A percentile compares a stretch with the other conserved stretches of the same genome.
Conservation (phyloP, 1,140 invertebrate species). For the Atta cephalotes region DNA sequence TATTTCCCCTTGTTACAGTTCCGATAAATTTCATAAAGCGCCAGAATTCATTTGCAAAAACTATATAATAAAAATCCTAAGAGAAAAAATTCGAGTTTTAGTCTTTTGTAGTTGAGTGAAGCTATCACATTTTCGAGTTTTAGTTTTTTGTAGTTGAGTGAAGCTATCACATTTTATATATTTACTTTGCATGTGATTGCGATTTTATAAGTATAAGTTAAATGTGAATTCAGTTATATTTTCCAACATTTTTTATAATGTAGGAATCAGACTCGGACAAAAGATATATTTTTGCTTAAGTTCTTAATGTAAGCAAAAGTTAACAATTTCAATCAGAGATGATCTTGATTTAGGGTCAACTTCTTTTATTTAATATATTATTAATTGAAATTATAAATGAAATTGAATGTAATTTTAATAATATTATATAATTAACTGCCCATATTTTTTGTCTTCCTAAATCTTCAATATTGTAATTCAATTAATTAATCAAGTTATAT, state of each 20-base stretch:
- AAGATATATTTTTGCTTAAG: constrained; percentile 18
- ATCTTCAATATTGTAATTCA: background rate
- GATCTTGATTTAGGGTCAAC: constrained; percentile 5
- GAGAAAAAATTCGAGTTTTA: background rate
- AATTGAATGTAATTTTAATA: constrained; percentile 14
- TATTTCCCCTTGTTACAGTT: constrained; percentile 17
- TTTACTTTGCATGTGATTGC: background rate
- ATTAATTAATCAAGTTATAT: constrained; percentile 1
- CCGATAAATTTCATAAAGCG: constrained; percentile 21
- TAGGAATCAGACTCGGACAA: background rate
- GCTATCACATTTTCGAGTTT: background rate
- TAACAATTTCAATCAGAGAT: background rate
- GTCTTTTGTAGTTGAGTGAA: background rate
- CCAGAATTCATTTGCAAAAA: background rate
- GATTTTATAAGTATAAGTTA: constrained; percentile 5
- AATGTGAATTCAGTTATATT: background rate
- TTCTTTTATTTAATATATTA: constrained; percentile 23
- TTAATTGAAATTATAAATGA: constrained; percentile 4
- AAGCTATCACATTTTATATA: background rate
- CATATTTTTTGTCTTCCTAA: background rate
- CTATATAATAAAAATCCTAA: background rate
- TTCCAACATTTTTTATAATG: constrained; percentile 8
- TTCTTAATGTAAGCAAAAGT: background rate
- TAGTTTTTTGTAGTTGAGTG: background rate
- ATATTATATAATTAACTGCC: background rate